These are phyloP conservation scores for Pandion haliaetus DNA, from an alignment of 2,113 vertebrate genomes.

Conservation along the genomic window DNA sequence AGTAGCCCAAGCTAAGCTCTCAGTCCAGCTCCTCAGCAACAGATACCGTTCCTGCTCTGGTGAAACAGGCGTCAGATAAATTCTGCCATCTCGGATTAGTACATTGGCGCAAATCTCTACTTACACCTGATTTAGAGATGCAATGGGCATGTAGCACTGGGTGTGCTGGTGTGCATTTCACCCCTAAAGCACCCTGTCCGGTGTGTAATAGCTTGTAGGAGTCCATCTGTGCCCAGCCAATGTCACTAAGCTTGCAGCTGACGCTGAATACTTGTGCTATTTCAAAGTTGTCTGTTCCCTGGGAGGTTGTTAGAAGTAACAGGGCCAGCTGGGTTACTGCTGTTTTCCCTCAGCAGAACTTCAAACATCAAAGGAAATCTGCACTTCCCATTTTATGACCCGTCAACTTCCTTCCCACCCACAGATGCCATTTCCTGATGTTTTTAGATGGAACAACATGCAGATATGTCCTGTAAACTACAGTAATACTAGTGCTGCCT, in stretches of 20 bases:
- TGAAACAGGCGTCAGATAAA: neutral
- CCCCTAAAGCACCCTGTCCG: neutral
- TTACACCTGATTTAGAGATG: neutral
- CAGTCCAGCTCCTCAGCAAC: neutral
- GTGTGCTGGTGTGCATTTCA: slow-evolving; percentile 10
- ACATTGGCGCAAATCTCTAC: neutral
- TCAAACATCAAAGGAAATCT: neutral
- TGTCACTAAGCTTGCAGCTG: neutral
- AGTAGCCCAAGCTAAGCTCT: neutral
- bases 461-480: neutral
- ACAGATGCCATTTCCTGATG: neutral
- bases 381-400: neutral
- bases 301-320: neutral
- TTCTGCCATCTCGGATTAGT: neutral
- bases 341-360: neutral
- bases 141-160: neutral
- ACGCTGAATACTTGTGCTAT: neutral
- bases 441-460: neutral
- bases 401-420: neutral
- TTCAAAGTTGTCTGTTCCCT: neutral
- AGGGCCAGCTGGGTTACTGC: neutral
- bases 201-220: neutral
- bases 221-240: neutral
- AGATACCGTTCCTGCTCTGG: neutral
- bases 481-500: neutral